phyloP scores from a whole-genome alignment of 2,888 invertebrate species.

The Horisme vitalbata region DNA sequence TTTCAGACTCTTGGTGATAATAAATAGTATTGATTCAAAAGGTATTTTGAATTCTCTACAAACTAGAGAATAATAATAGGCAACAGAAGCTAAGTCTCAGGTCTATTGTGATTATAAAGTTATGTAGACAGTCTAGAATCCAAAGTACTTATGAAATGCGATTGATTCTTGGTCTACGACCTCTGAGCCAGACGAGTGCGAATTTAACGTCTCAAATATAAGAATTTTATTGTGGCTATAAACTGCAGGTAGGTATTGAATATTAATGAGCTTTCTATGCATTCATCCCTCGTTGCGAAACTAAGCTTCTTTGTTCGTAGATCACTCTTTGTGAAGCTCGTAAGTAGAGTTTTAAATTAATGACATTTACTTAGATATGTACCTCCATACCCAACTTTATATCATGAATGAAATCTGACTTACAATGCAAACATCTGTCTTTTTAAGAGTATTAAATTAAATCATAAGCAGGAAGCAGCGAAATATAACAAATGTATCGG shows the following conservation, averaged over 20 bases:
- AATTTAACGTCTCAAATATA: conserved; percentile 29
- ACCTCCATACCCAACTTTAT: no score
- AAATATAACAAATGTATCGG: conserved; percentile 56
- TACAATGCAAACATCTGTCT: conserved; percentile 29
- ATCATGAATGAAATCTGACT: conserved; percentile 14
- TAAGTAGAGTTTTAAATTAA: conserved; percentile 6
- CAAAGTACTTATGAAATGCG: conserved; percentile 22
- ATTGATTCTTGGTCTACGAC: conserved; percentile 31
- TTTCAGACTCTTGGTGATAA: no score
- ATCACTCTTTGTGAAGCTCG: conserved; percentile 6
- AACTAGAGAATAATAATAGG: no score
- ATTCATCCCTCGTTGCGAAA: conserved; percentile 16
- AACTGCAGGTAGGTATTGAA: conserved; percentile 32
- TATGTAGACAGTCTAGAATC: conserved; percentile 2
- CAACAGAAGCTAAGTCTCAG: no score
- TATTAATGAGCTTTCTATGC: conserved; percentile 28
- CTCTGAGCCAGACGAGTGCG: conserved; percentile 32
- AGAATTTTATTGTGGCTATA: conserved; percentile 31
- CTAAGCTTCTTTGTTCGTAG: conserved; percentile 12
- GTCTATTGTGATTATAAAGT: no score
- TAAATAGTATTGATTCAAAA: no score
- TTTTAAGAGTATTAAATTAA: conserved; percentile 33
- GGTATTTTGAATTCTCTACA: no score
- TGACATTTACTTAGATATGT: conserved; percentile 10
- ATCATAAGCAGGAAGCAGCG: conserved; percentile 49